A percentile compares a stretch with the other conserved stretches of the same genome.
Evolutionary conservation across 2,888 invertebrate species (phyloP).

Genomic region (Bembecia ichneumoniformis): DNA sequence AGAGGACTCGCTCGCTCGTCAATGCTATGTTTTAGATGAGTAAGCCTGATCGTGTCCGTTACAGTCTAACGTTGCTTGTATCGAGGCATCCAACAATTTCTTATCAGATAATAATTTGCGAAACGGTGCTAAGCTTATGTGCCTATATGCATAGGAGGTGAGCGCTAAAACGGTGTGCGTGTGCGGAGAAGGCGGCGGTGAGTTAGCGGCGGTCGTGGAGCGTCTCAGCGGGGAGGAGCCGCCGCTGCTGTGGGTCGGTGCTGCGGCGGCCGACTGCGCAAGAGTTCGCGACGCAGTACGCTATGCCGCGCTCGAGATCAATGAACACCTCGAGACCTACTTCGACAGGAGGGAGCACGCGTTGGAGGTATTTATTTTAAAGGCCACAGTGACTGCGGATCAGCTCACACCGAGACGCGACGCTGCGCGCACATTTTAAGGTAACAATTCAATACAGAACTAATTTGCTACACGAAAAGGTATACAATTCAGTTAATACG

Average conservation of each 20-base stretch:
- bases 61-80: too few relatives aligned
- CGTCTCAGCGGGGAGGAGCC: conserved; percentile 79
- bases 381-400: background rate
- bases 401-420: conserved; percentile 11
- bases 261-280: conserved; percentile 78
- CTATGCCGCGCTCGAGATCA: conserved; percentile 91
- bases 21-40: too few relatives aligned
- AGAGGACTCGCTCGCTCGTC: too few relatives aligned
- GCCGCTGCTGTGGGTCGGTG: conserved; percentile 90
- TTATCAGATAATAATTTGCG: too few relatives aligned
- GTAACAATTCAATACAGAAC: background rate
- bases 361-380: conserved; percentile 73
- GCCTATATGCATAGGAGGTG: conserved; percentile 74
- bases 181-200: conserved; percentile 40
- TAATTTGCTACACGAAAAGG: too few relatives aligned
- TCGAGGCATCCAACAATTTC: too few relatives aligned
- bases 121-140: too few relatives aligned
- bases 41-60: too few relatives aligned
- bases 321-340: conserved; percentile 96
- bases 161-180: conserved; percentile 77
- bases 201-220: conserved; percentile 71
- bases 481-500: too few relatives aligned
- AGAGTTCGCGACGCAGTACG: conserved; percentile 86
- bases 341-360: conserved; percentile 93
- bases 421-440: conserved; percentile 3